A percentile compares a stretch with the other conserved stretches of the same genome.
phyloP scores from a whole-genome alignment of 2,888 invertebrate species.

The Odontocerum albicorne region DNA sequence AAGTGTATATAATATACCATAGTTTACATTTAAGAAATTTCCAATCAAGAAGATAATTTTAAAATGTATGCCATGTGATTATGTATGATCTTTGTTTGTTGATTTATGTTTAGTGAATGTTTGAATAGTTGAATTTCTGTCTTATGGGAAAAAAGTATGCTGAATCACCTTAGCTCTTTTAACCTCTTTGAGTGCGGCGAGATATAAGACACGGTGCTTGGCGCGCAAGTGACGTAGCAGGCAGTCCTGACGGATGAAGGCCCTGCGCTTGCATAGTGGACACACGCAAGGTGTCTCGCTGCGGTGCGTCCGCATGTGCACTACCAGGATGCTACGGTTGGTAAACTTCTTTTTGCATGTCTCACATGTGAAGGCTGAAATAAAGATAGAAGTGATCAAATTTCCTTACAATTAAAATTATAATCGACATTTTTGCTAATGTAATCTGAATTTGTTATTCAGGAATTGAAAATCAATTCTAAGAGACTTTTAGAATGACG shows the following conservation, averaged over 20 bases:
- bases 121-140: too few relatives aligned
- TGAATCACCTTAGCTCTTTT: conserved; percentile 60
- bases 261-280: conserved; percentile 75
- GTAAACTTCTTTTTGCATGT: conserved; percentile 67
- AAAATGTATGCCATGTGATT: too few relatives aligned
- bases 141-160: too few relatives aligned
- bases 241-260: conserved; percentile 79
- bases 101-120: too few relatives aligned
- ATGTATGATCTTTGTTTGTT: too few relatives aligned
- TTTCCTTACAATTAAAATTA: not conserved
- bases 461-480: too few relatives aligned
- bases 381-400: not conserved
- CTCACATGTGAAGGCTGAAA: conserved; percentile 33
- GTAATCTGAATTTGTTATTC: too few relatives aligned
- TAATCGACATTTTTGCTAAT: too few relatives aligned
- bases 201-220: conserved; percentile 66
- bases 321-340: conserved; percentile 67
- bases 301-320: conserved; percentile 71
- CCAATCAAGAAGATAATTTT: too few relatives aligned
- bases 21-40: too few relatives aligned
- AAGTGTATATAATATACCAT: too few relatives aligned
- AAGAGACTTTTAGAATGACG: too few relatives aligned
- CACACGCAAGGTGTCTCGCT: conserved; percentile 75
- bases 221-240: conserved; percentile 75
- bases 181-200: conserved; percentile 46